A percentile compares a stretch with the other conserved stretches of the same genome.
Evolutionary conservation across 2,888 invertebrate species (phyloP).

Genomic region (Biston betularia): DNA sequence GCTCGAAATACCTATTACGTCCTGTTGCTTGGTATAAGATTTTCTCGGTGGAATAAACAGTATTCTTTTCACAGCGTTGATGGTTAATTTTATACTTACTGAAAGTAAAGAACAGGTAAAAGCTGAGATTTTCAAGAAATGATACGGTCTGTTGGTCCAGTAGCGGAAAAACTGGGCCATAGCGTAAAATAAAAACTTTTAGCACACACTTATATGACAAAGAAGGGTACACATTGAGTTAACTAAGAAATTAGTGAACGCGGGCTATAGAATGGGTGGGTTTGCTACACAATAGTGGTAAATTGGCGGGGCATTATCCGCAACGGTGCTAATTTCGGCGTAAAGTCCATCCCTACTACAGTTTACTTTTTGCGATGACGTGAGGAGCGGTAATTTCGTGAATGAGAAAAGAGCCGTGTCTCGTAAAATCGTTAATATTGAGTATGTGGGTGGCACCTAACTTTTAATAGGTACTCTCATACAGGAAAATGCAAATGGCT

Average conservation of each 20-base stretch:
- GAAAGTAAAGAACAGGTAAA: slow-evolving; percentile 23
- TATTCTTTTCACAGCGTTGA: slow-evolving; percentile 15
- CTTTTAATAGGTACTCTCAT: slow-evolving; percentile 53
- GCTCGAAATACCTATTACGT: slow-evolving; percentile 12
- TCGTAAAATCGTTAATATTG: slow-evolving; percentile 48
- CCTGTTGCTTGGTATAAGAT: slow-evolving; percentile 1
- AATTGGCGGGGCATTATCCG: slow-evolving; percentile 30
- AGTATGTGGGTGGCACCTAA: slow-evolving; percentile 47
- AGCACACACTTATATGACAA: slow-evolving; percentile 16
- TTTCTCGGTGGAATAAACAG: slow-evolving; percentile 17
- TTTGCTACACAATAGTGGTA: slow-evolving; percentile 29
- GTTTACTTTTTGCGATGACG: slow-evolving; percentile 40
- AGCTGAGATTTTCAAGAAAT: slow-evolving; percentile 31
- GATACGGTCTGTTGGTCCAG: slow-evolving; percentile 15
- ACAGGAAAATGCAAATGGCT: slow-evolving; percentile 67
- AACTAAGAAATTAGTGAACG: slow-evolving; percentile 26
- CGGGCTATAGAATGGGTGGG: slow-evolving; percentile 21
- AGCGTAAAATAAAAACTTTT: slow-evolving; percentile 27
- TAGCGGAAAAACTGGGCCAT: slow-evolving; percentile 13
- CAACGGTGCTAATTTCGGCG: slow-evolving; percentile 31
- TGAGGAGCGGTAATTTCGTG: slow-evolving; percentile 33
- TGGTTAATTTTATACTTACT: slow-evolving; percentile 27
- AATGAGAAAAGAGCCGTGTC: slow-evolving; percentile 44
- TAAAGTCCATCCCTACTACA: slow-evolving; percentile 27
- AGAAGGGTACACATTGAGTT: slow-evolving; percentile 24